Percentiles rank a stretch among this genome's conserved stretches.
Evolutionary conservation across 2,113 vertebrate species (phyloP).

Genomic region (Clinocottus analis): DNA sequence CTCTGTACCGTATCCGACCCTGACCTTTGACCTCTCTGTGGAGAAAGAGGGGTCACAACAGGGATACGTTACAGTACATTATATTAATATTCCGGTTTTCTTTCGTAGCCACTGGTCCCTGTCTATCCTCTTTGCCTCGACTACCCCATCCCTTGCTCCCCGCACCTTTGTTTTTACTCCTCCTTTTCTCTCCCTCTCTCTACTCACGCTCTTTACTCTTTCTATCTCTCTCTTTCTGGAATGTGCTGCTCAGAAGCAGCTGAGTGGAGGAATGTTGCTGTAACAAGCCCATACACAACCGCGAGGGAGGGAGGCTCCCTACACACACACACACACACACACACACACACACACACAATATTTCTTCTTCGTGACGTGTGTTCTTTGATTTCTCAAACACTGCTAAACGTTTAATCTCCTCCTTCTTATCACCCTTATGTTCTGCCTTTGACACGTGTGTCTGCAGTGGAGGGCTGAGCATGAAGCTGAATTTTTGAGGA

Average conservation of each 20-base stretch:
- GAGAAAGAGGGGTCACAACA: conserved; percentile 19
- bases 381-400: background rate
- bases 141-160: background rate
- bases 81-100: conserved; percentile 15
- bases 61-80: conserved; percentile 39
- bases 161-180: background rate
- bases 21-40: conserved; percentile 56
- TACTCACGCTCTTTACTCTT: conserved; percentile 24
- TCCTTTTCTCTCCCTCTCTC: conserved; percentile 2
- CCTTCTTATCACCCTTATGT: background rate
- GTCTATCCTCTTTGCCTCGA: background rate
- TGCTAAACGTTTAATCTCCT: background rate
- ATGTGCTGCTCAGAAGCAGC: conserved; percentile 76
- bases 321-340: conserved; percentile 34
- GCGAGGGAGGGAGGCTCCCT: conserved; percentile 66
- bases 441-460: conserved; percentile 24
- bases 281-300: conserved; percentile 80
- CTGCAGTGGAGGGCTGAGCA: conserved; percentile 11
- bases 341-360: conserved; percentile 22
- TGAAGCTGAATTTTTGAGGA: conserved; percentile 35
- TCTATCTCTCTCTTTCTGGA: conserved; percentile 60
- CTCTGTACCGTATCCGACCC: conserved; percentile 53
- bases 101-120: background rate
- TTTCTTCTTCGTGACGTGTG: background rate
- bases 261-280: conserved; percentile 78